phyloP scores from a whole-genome alignment of 2,113 vertebrate species.

The Poeciliopsis retropinna region DNA sequence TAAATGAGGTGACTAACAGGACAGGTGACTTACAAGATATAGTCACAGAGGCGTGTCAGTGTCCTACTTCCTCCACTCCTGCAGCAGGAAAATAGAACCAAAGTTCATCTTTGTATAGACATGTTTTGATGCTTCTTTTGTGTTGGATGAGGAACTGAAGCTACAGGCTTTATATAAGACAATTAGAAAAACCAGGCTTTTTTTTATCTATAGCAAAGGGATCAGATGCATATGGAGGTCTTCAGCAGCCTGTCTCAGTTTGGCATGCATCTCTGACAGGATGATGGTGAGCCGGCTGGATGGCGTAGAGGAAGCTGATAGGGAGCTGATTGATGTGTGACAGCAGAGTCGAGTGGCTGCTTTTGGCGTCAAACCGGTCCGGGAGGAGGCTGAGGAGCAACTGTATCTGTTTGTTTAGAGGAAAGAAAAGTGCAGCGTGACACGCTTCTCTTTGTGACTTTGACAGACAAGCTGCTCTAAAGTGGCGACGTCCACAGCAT shows the following conservation, averaged over 20 bases:
- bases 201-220: not conserved
- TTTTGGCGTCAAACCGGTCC: conserved; percentile 57
- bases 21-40: conserved; percentile 22
- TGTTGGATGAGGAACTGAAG: not conserved
- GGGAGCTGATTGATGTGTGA: conserved; percentile 56
- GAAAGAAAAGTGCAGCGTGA: conserved; percentile 38
- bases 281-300: not conserved
- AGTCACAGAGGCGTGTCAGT: conserved; percentile 33
- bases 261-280: conserved; percentile 43
- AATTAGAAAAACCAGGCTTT: not conserved
- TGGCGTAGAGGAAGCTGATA: conserved; percentile 42
- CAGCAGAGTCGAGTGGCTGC: conserved; percentile 50
- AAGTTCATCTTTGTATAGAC: not conserved
- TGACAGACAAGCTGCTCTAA: conserved; percentile 24
- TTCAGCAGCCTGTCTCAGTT: conserved; percentile 3
- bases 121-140: conserved; percentile 2
- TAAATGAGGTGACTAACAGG: conserved; percentile 1
- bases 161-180: not conserved
- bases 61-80: conserved; percentile 11
- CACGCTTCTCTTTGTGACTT: conserved; percentile 49
- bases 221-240: not conserved
- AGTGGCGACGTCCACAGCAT: conserved; percentile 26
- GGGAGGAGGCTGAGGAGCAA: conserved; percentile 42
- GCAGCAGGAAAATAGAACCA: not conserved
- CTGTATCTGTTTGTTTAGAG: conserved; percentile 63